Evolutionary conservation across 1,140 invertebrate genomes (phyloP).

Genomic region (Polyergus mexicanus): DNA sequence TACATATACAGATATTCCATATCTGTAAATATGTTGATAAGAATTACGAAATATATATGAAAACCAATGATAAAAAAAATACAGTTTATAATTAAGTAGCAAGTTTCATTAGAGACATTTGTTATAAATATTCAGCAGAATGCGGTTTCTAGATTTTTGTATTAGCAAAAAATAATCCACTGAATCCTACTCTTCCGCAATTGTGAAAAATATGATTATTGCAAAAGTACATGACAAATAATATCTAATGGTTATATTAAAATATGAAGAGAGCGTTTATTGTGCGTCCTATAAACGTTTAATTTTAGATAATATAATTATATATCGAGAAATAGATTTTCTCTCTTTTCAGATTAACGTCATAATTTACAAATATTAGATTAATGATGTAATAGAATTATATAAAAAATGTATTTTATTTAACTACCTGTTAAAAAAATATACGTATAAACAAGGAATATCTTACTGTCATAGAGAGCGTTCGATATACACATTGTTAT

Average conservation of each 20-base stretch:
- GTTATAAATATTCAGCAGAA: conserved; percentile 12
- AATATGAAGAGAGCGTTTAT: background rate
- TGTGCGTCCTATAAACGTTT: background rate
- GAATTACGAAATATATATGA: conserved; percentile 24
- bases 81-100: conserved; percentile 8
- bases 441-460: conserved; percentile 51
- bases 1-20: background rate
- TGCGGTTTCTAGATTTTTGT: background rate
- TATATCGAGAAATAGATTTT: background rate
- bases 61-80: conserved; percentile 17
- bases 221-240: background rate
- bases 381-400: conserved; percentile 27
- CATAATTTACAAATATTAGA: conserved; percentile 12
- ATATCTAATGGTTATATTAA: conserved; percentile 4
- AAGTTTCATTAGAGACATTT: conserved; percentile 26
- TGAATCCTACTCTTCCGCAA: background rate
- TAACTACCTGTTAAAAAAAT: conserved; percentile 54
- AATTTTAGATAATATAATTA: background rate
- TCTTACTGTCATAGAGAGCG: conserved; percentile 59
- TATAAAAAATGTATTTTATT: conserved; percentile 46
- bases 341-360: background rate
- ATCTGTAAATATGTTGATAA: conserved; percentile 25
- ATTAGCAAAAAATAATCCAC: background rate
- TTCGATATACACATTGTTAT: conserved; percentile 46
- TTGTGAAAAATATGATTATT: background rate